Evolutionary conservation across 2,113 vertebrate genomes (phyloP).

Genomic region (Microcebus ravelobensis): DNA sequence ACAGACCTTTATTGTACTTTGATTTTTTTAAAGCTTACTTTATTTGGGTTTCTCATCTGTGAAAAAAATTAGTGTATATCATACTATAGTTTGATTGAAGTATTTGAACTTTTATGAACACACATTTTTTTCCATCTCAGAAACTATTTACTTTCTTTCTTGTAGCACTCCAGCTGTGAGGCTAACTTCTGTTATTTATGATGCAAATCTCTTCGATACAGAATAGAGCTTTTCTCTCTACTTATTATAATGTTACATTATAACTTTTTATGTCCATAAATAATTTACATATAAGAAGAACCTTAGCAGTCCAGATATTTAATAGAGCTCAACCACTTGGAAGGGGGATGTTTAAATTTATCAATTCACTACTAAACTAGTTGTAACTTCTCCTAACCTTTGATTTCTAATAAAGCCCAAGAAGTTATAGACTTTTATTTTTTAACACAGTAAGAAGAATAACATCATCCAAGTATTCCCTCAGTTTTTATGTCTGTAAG

Average conservation of each 20-base stretch:
- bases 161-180: background rate
- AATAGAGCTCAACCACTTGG: background rate
- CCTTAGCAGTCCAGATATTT: background rate
- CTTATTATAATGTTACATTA: background rate
- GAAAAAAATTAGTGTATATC: slow-evolving; percentile 65
- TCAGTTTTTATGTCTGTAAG: background rate
- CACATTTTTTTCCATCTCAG: background rate
- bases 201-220: background rate
- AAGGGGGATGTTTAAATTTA: slow-evolving; percentile 11
- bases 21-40: slow-evolving; percentile 74
- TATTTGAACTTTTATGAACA: slow-evolving; percentile 67
- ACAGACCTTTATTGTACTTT: slow-evolving; percentile 79
- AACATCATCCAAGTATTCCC: background rate
- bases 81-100: slow-evolving; percentile 66
- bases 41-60: slow-evolving; percentile 71
- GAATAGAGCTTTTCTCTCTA: background rate
- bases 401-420: background rate
- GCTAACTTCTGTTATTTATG: slow-evolving; percentile 41
- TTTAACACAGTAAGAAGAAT: background rate
- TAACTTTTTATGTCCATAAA: slow-evolving; percentile 18
- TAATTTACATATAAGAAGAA: slow-evolving; percentile 8
- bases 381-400: background rate
- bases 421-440: background rate
- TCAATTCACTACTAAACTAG: background rate
- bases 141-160: slow-evolving; percentile 44